Base-by-base conservation (phyloP, 2,888 invertebrate genomes). In the Hypsopygia costalis region DNA sequence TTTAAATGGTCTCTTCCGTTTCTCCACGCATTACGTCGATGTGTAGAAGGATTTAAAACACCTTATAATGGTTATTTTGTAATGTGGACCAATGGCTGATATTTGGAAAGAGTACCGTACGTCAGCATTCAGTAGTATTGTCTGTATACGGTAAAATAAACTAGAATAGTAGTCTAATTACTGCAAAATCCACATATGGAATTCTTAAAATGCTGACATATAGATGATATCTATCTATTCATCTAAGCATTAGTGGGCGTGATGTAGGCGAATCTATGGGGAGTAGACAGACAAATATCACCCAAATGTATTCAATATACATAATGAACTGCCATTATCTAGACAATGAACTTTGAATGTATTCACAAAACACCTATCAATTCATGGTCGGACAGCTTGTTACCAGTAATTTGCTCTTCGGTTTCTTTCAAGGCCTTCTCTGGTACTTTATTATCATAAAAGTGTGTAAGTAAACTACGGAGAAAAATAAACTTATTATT, bases 261-360 rank as follows among this genome's bases (percentile, higher is more conserved):
- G 36, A 57, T 55, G 76, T 74, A 70, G 76, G 73, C 71, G 71
- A 60, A 45, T 43, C 42, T 47, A 52, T 50, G 52, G 49, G 47
- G 51, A 49, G 50, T 52, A 53, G 11, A 27, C 52, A 58, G 44
- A 49, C 54, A 50, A 60, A 58, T 58, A 63, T 56, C 58, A 55
- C 49, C 59, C 51, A 62, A 65, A 58, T 52, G 44, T 52, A 46
- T 57, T 51, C 52, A 52, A 57, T 61, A 66, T 51, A 54, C 64
- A 63, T 62, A 64, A 67, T 65, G 55, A 54, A 50, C 48, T 44
- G 48, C 40, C 51, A 68, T 66, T 63, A 66, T 55, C 46, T 58
- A 69, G 61, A 67, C 66, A 64, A 66, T 64, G 64, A 71, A 66
- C 67, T 62, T 61, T 49, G 16, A 41, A 43, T 34, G 28, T 41